Base-by-base conservation (phyloP, 2,797 vertebrate genomes). In the Momotus momota region DNA sequence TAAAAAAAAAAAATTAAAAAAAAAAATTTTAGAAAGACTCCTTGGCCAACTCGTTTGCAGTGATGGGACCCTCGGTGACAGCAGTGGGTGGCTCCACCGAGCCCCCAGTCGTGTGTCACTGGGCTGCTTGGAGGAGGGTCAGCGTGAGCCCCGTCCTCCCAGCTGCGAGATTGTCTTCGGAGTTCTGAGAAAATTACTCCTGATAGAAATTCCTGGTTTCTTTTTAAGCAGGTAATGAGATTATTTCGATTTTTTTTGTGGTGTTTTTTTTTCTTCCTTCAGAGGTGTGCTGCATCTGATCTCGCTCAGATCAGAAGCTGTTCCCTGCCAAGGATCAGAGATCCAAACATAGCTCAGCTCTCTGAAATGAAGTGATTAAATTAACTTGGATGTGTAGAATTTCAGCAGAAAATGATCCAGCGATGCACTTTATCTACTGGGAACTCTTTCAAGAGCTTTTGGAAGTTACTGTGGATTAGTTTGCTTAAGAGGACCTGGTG, bases 131-230 rank as follows among this genome's bases (percentile, higher is more conserved):
- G 49, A 65, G 31, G 38, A 46, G 20, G 54, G 16, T 43, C 35
- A 5, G 60, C 9, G 0, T 23, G 43, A 61, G 1, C 29, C n/a
- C 31, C 3, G 0, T 49, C 23, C 48, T 61, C 33, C 61, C 1
- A 0, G 4, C 52, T 40, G 33, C n/a, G 2, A 1, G 45, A 0
- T 31, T 26, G 1, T 21, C 52, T 2, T 25, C 35, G 12, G 29
- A 8, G 40, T 64, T 85, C 3, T 26, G 51, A 54, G 31, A 18
- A 54, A 11, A 3, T 10, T 15, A 57, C 73, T 81, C 88, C 74
- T 15, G 27, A 4, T 41, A 6, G 45, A 78, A 91, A 43, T 6
- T 26, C 54, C 22, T 6, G 14, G 7, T 43, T 81, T 27, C 29
- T 25, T 61, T 27, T 46, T 22, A 14, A 79, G 72, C 64, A 38